Conservation (phyloP, 2,888 invertebrate species). For the Poecilobothrus nobilitatus region DNA sequence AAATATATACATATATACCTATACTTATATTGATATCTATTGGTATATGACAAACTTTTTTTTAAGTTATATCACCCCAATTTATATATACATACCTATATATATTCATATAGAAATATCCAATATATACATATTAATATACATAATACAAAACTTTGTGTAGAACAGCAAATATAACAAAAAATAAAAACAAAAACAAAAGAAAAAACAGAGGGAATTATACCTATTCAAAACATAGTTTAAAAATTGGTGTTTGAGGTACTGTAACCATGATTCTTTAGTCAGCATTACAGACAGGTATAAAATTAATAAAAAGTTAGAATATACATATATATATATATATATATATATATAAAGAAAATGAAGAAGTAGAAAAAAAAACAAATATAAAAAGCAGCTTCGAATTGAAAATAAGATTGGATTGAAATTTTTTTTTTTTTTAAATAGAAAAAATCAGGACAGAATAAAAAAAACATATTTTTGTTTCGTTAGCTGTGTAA, state of each 20-base stretch:
- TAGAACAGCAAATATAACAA: neutral
- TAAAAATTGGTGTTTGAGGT: neutral
- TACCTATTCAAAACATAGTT: neutral
- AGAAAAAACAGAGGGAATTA: neutral
- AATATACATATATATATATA: no score
- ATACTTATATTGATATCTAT: no score
- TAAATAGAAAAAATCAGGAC: no score
- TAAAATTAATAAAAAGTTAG: neutral
- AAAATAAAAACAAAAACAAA: no score
- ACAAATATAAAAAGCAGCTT: neutral
- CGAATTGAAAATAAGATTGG: neutral
- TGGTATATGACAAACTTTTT: no score
- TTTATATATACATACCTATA: no score
- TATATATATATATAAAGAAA: neutral
- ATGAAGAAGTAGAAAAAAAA: neutral
- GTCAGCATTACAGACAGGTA: conserved; percentile 3
- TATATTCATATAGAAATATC: no score
- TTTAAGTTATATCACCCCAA: no score
- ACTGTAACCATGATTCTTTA: conserved; percentile 2
- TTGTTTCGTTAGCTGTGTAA: no score
- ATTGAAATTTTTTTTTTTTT: neutral
- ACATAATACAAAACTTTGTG: no score
- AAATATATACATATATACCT: neutral
- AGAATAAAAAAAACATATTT: no score
- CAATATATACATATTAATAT: no score